Percentiles rank a stretch among this genome's conserved stretches.
Evolutionary conservation across 1,140 invertebrate species (phyloP).

Genomic region (Heliconius hermathena): DNA sequence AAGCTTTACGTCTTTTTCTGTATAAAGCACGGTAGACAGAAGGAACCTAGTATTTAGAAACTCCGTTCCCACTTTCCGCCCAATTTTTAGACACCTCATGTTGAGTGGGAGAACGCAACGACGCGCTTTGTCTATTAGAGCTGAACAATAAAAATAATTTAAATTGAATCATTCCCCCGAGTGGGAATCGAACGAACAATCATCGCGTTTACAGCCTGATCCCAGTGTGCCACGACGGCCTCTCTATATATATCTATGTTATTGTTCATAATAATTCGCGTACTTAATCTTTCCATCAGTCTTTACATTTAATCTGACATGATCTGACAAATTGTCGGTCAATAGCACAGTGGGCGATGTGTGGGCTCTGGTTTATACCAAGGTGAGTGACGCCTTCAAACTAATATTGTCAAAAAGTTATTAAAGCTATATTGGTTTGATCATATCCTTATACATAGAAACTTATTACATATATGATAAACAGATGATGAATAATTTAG

Average conservation of each 20-base stretch:
- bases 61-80: background rate
- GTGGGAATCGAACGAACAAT: no score
- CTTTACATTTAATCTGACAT: slow-evolving; percentile 25
- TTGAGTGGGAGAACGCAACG: background rate
- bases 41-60: background rate
- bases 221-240: no score
- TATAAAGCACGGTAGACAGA: background rate
- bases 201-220: no score
- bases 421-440: background rate
- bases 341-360: slow-evolving; percentile 37
- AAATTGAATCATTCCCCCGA: no score
- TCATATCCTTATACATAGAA: background rate
- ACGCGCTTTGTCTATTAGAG: background rate
- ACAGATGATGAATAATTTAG: background rate
- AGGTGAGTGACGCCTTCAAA: slow-evolving; percentile 45
- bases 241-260: background rate
- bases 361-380: slow-evolving; percentile 38
- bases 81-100: background rate
- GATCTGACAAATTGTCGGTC: slow-evolving; percentile 39
- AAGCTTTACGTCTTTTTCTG: no score
- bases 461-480: background rate
- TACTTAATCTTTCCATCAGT: slow-evolving; percentile 13
- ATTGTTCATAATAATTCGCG: slow-evolving; percentile 16
- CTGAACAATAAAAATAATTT: background rate
- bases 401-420: background rate